Evolutionary conservation across 2,888 invertebrate genomes (phyloP), one percentile per base, ranked within the genome.

Genomic region (Catocala nupta): DNA sequence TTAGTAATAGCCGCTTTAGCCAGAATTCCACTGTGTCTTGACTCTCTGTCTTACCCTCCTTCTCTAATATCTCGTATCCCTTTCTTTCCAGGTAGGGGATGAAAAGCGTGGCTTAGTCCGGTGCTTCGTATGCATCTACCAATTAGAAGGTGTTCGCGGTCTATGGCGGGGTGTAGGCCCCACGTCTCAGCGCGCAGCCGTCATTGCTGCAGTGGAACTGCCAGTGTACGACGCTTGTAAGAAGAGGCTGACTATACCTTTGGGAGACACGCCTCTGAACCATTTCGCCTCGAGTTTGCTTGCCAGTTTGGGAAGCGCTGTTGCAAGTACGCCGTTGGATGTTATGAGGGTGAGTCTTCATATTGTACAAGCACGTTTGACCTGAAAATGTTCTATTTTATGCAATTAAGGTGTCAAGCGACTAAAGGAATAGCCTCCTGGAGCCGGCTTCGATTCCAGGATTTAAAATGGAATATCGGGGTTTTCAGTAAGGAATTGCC

Each of bases 311-410:
- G 98, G 98, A 72, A 98, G 98, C 85, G 98, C 99, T 42, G 95
- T 99, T 67, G 98, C 98, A 65, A 98, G 98, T 63, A 99, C 98
- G 61, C 99, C 99, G 39, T 96, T 99, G 62, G 99, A 99, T 92
- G 99, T 99, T 67, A 96, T 99, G 66, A 95, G 98, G 94, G 98
- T 98, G 89, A 95, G 96, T 55, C 25, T 25, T 16, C 16, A 16
- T 16, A 16, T 16, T 16, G 16, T 16, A 16, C 16, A 16, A 16
- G 16, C 16, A 16, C 16, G 16, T 16, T 16, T 16, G 25, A 25
- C 4, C 25, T 25, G 25, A 25, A 16, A 1, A 16, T 16, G 16
- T 25, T 25, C 25, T 25, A 3, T 25, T 25, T 25, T 2, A 16
- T 25, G 25, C 25, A 25, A 25, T 25, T 3, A 25, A 25, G 25